Evolutionary conservation across 1,140 invertebrate genomes (phyloP), one percentile per base, ranked within the genome.

Genomic region (Meloidogyne floridensis): DNA sequence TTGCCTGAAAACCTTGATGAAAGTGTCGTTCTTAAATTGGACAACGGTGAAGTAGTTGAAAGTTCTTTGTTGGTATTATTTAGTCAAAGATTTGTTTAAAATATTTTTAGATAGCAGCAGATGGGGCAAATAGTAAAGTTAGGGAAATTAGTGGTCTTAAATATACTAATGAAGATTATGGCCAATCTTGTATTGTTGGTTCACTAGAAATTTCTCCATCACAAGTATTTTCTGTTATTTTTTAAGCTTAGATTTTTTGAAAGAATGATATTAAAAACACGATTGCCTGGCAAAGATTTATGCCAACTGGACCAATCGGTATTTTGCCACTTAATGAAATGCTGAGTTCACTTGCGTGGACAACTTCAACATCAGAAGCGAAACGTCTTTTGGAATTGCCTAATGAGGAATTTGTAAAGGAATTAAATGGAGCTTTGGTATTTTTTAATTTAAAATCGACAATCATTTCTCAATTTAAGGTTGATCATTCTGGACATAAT

Each of bases 231-330:
- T 2, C 0, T 71, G 7, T 47, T 78, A 9, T 32, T 42, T n/a
- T 7, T 13, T 47, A 71, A 79, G 72, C 20, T 43, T 15, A 9
- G 32, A 32, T 42, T n/a, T 9, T 69, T 72, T 11, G 3, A 5
- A 7, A 20, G 15, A 71, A 53, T 79, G 47, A 79, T 69, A 32
- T 51, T 10, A 69, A 32, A 81, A 96, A 97, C 90, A 92, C 92
- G 59, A 94, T 95, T 54, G 97, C 96, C 0, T 99, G 96, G 96
- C 97, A 99, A 91, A 92, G 95, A 82, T 98, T 98, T 91, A 91
- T 97, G 79, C 94, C 95, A 2, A 94, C 92, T 20, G 96, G 96
- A 4, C 95, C 96, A 0, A 92, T 99, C 53, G 97, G 96, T 15
- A 88, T 98, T 54, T 91, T 99, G 59, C 97, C 97, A 59, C 91